Percentiles rank a stretch among this genome's conserved stretches.
phyloP scores from a whole-genome alignment of 2,888 invertebrate species.

The Deroplatys truncata region DNA sequence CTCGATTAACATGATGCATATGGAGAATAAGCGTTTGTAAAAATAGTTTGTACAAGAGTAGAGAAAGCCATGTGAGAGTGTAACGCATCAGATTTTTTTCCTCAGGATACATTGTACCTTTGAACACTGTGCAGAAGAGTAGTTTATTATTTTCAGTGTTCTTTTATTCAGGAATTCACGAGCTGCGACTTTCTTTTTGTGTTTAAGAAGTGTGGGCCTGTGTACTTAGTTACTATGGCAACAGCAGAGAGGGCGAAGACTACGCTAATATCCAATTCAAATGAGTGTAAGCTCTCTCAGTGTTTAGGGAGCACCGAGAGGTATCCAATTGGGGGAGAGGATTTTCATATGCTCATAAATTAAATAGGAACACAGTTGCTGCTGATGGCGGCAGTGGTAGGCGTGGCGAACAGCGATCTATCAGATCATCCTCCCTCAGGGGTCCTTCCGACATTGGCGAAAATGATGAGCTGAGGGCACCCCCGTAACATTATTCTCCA shows the following conservation, averaged over 20 bases:
- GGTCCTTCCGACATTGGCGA: not conserved
- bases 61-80: too few relatives aligned
- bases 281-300: not conserved
- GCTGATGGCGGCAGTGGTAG: not conserved
- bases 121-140: too few relatives aligned
- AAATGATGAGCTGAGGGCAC: not conserved
- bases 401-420: not conserved
- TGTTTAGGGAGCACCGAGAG: not conserved
- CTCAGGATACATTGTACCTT: too few relatives aligned
- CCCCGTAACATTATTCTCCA: not conserved
- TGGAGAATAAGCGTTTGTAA: too few relatives aligned
- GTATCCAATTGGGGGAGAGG: not conserved
- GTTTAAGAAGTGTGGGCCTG: not conserved
- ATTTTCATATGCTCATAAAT: not conserved
- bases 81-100: too few relatives aligned
- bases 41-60: too few relatives aligned
- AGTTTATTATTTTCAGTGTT: too few relatives aligned
- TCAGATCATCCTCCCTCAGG: not conserved
- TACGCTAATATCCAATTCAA: constrained; percentile 5
- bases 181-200: too few relatives aligned
- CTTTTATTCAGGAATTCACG: too few relatives aligned
- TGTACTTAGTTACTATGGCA: not conserved
- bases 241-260: not conserved
- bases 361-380: not conserved
- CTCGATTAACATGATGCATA: too few relatives aligned